Conservation (phyloP, 2,888 invertebrate genomes). For the Xestia ashworthii region DNA sequence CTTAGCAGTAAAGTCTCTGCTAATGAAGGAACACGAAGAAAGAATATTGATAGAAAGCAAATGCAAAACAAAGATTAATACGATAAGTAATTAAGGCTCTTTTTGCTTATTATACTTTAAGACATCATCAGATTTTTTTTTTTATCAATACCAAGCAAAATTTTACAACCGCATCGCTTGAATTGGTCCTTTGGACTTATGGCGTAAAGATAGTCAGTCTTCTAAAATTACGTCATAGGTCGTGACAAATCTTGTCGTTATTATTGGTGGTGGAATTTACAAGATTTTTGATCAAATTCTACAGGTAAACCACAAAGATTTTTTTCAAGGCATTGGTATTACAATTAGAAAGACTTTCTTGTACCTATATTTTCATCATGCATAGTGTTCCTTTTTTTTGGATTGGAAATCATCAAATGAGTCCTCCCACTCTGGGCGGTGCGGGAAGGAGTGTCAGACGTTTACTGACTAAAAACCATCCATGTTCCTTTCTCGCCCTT, state of each 20-base stretch:
- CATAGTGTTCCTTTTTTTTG: too few relatives aligned
- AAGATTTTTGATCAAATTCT: not conserved
- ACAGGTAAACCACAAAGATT: not conserved
- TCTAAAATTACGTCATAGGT: too few relatives aligned
- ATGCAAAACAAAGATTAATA: not conserved
- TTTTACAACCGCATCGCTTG: not conserved
- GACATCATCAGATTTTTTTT: not conserved
- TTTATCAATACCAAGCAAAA: not conserved
- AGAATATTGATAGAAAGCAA: not conserved
- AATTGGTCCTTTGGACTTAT: not conserved
- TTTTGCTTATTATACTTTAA: not conserved
- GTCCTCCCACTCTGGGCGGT: too few relatives aligned
- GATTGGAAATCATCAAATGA: too few relatives aligned
- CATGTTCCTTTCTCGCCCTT: too few relatives aligned
- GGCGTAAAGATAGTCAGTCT: not conserved
- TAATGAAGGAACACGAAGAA: slow-evolving; percentile 20
- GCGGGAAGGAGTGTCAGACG: too few relatives aligned
- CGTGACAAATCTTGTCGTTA: not conserved
- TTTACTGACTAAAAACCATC: too few relatives aligned
- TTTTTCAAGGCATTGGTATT: not conserved
- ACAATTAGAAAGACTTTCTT: too few relatives aligned
- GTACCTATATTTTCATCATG: too few relatives aligned
- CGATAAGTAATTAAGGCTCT: not conserved
- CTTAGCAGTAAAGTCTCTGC: not conserved
- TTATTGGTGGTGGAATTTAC: not conserved